Evolutionary conservation across 2,888 invertebrate genomes (phyloP), one percentile per base, ranked within the genome.

Genomic region (Vandiemenella viatica): DNA sequence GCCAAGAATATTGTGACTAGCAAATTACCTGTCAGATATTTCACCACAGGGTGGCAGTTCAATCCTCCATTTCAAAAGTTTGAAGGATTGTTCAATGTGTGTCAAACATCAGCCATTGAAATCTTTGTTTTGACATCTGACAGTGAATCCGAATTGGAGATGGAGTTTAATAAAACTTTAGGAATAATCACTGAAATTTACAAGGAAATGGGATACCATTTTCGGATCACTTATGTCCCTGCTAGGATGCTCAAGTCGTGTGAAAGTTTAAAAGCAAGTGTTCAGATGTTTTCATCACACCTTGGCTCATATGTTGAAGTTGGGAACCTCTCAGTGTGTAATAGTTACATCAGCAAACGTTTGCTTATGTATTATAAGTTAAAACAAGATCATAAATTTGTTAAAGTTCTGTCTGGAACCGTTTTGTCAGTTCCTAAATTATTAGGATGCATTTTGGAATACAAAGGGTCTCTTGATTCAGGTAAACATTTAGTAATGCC

Each of bases 271-370:
- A 71, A 80, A 53, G 67, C 81, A 1, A 74, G 74, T 3, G 71
- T 89, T 55, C 80, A 89, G 66, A 75, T 88, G 69, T 88, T 76
- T 72, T 86, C 87, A 1, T 71, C 74, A 8, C 70, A 74, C 54
- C 62, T 71, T 13, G 64, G 76, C 26, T 63, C 67, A 10, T 87
- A 83, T 60, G 62, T 87, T 13, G 81, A 83, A 68, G 75, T 88
- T 37, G 89, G 83, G 0, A 72, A 79, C 64, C 61, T 90, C 37
- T 83, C 85, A 17, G 61, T 80, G 41, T 80, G 77, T 58, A 78
- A 77, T 8, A 76, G 80, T 58, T 90, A 77, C 61, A 74, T 89
- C 21, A 83, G 85, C 57, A 85, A 87, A 63, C 72, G 90, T 50
- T 68, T 91, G 41, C 67, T 84, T 59, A 80, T 86, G 54, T 78